Percentiles rank a stretch among this genome's conserved stretches.
These are phyloP conservation scores for Caenorhabditis sp. DNA, from an alignment of 2,888 invertebrate species.

Conservation along the genomic window DNA sequence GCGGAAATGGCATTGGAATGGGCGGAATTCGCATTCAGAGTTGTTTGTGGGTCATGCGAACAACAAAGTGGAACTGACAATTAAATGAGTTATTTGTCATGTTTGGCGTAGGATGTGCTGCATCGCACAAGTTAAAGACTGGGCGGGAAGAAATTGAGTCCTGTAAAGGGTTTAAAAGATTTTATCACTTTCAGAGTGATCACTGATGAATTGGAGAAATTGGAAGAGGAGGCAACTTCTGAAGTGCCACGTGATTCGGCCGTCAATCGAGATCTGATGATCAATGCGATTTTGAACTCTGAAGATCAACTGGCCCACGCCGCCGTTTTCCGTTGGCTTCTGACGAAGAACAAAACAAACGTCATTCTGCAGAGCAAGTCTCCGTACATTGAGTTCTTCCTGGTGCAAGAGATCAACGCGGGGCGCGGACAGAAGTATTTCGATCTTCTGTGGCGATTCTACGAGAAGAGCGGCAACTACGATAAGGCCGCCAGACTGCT, in stretches of 20 bases:
- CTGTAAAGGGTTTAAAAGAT: neutral
- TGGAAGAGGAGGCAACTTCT: constrained; percentile 39
- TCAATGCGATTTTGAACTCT: constrained; percentile 81
- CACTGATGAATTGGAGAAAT: constrained; percentile 49
- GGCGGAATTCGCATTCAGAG: neutral
- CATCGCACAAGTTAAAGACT: neutral
- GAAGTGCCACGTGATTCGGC: constrained; percentile 36
- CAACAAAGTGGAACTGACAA: neutral
- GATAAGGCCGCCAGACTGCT: constrained; percentile 90
- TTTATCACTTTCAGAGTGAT: constrained; percentile 50
- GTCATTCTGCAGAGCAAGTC: constrained; percentile 80
- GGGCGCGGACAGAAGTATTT: constrained; percentile 79
- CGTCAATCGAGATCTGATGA: constrained; percentile 82
- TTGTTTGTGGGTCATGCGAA: constrained; percentile 2
- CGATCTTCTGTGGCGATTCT: constrained; percentile 91
- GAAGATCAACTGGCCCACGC: constrained; percentile 92
- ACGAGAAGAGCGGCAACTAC: constrained; percentile 92
- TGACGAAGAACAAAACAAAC: constrained; percentile 68
- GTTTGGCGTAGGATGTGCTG: neutral
- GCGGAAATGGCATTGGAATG: constrained; percentile 12
- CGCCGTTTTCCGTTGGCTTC: constrained; percentile 84
- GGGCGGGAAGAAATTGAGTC: no score
- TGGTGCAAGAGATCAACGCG: constrained; percentile 81
- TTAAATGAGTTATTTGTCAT: neutral
- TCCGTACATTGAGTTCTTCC: constrained; percentile 87